A percentile compares a stretch with the other conserved stretches of the same genome.
Conservation (phyloP, 1,140 invertebrate species). For the Heliconius nattereri region DNA sequence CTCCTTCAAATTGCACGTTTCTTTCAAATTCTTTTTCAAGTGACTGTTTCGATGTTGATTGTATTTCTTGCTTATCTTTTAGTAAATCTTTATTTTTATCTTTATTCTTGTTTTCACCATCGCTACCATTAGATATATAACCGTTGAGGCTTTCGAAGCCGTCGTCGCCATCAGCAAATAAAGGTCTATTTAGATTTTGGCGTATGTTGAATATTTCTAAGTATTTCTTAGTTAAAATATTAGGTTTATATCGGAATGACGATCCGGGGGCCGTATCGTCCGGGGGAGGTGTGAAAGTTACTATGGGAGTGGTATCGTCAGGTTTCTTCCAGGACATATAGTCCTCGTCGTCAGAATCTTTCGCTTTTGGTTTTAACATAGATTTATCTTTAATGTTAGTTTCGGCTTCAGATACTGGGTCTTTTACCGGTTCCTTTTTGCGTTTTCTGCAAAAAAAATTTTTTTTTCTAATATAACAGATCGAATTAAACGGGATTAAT, state of each 20-base stretch:
- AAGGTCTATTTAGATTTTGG: conserved; percentile 54
- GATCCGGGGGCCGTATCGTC: conserved; percentile 55
- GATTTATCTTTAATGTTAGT: conserved; percentile 55
- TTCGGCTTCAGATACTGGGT: conserved; percentile 19
- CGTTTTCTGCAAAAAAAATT: conserved; percentile 62
- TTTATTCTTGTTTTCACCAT: conserved; percentile 58
- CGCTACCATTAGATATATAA: conserved; percentile 87
- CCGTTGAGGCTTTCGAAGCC: conserved; percentile 93
- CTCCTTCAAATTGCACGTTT: conserved; percentile 38
- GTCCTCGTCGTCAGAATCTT: conserved; percentile 77
- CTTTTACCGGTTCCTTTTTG: conserved; percentile 57
- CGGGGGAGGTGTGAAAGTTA: conserved; percentile 69
- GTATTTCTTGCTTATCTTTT: conserved; percentile 10
- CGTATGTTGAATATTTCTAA: conserved; percentile 70
- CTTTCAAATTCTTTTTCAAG: conserved; percentile 24
- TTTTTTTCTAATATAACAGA: too few species aligned
- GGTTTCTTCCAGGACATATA: conserved; percentile 77
- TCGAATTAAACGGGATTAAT: too few species aligned
- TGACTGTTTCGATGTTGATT: neutral
- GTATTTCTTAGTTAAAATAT: conserved; percentile 72
- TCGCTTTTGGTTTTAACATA: conserved; percentile 63
- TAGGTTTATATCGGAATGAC: conserved; percentile 62
- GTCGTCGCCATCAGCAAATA: conserved; percentile 85
- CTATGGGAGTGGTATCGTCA: conserved; percentile 59
- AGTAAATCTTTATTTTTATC: conserved; percentile 22